Evolutionary conservation across 1,140 invertebrate species (phyloP), one percentile per base, ranked within the genome.

Genomic region (Brachionus rubens): DNA sequence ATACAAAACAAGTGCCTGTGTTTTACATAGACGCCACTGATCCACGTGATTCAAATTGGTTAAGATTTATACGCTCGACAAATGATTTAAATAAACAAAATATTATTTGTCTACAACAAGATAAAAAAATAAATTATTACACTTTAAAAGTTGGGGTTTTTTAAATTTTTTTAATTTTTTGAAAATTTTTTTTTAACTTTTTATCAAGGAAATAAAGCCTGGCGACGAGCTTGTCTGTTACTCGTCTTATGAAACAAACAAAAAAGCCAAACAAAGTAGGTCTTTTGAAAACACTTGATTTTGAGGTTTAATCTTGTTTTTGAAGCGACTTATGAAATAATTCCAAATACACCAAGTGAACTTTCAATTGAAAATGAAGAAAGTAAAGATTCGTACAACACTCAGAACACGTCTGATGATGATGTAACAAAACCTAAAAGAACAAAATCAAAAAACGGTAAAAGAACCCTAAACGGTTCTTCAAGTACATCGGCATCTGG

Each of bases 11-110:
- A 14, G 21, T 52, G 9, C 68, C 68, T 24, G 28, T 78, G n/a
- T 78, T 76, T 54, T 79, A 78, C 76, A 79, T 79, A 28, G 76
- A 79, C 24, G 78, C 78, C 10, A 77, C 76, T 21, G 46, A 79
- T 52, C 56, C 41, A 16, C 50, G 41, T 9, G 75, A 77, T 21
- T 67, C 59, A 26, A 79, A 79, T 76, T 79, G 78, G 78, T 59
- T 79, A 50, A 48, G 78, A 33, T 77, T 78, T 52, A 77, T 79
- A 28, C 62, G 78, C n/a, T 78, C 72, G 41, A 77, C 79, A 14
- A 41, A 75, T 19, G 76, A 77, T 47, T 75, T 77, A 46, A 77
- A 77, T 24, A 77, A 79, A 28, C 77, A 79, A 48, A 79, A 79
- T 36, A 78, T 79, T 43, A 75, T 78, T 5, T 79, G 77, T 19